phyloP scores from a whole-genome alignment of 2,888 invertebrate genomes.

The Tipula lateralis region DNA sequence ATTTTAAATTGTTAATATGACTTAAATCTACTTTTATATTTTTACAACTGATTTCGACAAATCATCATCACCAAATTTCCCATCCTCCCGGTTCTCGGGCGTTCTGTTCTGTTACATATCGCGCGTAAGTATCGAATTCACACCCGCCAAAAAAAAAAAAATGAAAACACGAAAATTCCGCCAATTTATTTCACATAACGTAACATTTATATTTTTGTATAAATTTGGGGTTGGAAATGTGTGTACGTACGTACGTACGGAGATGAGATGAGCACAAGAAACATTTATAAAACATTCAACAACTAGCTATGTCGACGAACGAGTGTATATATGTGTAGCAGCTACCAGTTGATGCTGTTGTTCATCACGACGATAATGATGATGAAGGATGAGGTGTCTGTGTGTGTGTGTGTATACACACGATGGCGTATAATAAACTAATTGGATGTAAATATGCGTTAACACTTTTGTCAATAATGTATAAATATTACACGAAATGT shows the following conservation, averaged over 20 bases:
- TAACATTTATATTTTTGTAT: neutral
- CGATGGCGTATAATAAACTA: neutral
- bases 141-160: neutral
- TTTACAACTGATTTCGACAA: constrained; percentile 12
- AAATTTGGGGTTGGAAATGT: neutral
- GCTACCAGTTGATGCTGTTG: constrained; percentile 15
- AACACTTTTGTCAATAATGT: constrained; percentile 14
- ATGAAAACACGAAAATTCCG: neutral
- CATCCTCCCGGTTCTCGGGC: neutral
- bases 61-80: constrained; percentile 1
- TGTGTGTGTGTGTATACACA: neutral
- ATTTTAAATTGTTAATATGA: constrained; percentile 15
- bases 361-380: neutral
- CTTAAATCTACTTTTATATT: neutral
- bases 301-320: neutral
- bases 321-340: neutral
- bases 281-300: constrained; percentile 24
- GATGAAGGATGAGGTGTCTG: neutral
- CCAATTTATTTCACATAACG: constrained; percentile 24
- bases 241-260: neutral
- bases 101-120: neutral
- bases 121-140: neutral
- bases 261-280: neutral
- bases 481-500: neutral
- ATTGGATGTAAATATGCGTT: constrained; percentile 24